phyloP scores from a whole-genome alignment of 2,797 vertebrate genomes.

The Pachyuromys duprasi region DNA sequence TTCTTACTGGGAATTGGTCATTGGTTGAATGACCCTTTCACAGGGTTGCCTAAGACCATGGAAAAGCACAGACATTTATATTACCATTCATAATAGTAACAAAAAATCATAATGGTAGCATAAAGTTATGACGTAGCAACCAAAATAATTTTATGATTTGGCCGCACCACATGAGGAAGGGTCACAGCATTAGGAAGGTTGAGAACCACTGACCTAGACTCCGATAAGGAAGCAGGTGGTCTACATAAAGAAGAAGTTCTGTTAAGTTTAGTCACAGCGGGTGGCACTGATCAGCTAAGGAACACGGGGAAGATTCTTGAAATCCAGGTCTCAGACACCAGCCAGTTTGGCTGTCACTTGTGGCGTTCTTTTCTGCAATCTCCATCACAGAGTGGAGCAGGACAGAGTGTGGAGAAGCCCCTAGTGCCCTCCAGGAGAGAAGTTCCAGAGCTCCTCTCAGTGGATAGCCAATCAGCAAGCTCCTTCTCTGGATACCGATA shows the following conservation, averaged over 20 bases:
- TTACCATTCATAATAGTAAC: background rate
- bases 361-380: background rate
- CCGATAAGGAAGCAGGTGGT: background rate
- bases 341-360: background rate
- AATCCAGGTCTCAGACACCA: background rate
- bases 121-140: background rate
- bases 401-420: background rate
- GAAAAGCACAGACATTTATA: background rate
- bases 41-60: background rate
- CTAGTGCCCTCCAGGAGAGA: background rate
- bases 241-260: background rate
- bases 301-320: background rate
- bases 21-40: background rate
- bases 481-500: background rate
- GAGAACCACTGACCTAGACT: background rate
- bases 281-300: background rate
- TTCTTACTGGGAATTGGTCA: background rate
- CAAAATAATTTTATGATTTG: background rate
- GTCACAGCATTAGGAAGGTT: background rate
- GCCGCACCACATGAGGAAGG: background rate
- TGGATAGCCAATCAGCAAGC: fast-evolving
- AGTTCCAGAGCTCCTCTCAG: background rate
- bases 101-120: background rate
- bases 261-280: background rate
- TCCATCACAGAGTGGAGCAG: background rate